phyloP scores from a whole-genome alignment of 2,888 invertebrate genomes.

The Caenorhabditis parvicauda region DNA sequence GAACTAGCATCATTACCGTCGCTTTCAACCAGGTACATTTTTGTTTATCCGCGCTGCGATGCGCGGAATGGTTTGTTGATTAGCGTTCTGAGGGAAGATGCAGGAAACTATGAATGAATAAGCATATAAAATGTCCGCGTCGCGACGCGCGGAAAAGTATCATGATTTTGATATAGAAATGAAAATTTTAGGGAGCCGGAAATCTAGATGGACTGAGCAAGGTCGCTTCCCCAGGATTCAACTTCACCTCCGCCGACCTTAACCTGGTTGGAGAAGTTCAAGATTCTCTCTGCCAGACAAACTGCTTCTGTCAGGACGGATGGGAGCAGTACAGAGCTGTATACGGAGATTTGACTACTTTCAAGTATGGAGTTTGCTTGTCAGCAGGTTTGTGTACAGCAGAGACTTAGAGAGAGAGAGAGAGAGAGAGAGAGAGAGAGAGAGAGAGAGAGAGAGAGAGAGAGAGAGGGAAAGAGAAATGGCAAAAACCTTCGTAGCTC shows the following conservation, averaged over 20 bases:
- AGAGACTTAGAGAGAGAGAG: too few relatives aligned
- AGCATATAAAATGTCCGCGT: too few relatives aligned
- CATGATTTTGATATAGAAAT: too few relatives aligned
- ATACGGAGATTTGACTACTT: slow-evolving; percentile 5
- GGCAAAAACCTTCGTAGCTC: too few relatives aligned
- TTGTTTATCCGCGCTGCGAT: too few relatives aligned
- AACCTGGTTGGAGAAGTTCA: slow-evolving; percentile 24
- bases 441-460: background rate
- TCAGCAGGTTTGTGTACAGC: background rate
- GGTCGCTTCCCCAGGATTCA: slow-evolving; percentile 13
- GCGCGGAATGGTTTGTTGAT: background rate
- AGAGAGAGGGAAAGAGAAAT: too few relatives aligned
- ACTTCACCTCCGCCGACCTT: slow-evolving; percentile 13
- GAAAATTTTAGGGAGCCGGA: too few relatives aligned
- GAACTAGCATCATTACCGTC: slow-evolving; percentile 21
- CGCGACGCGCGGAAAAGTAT: too few relatives aligned
- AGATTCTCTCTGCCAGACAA: slow-evolving; percentile 17
- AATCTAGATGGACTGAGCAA: slow-evolving; percentile 8
- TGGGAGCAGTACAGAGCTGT: slow-evolving; percentile 15
- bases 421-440: background rate
- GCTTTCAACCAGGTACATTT: slow-evolving; percentile 21
- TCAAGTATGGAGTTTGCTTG: slow-evolving; percentile 21
- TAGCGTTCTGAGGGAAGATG: too few relatives aligned
- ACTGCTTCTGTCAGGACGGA: slow-evolving; percentile 23
- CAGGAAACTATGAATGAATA: too few relatives aligned